These are phyloP conservation scores for Hedya salicella DNA, from an alignment of 2,888 invertebrate genomes.

Conservation along the genomic window DNA sequence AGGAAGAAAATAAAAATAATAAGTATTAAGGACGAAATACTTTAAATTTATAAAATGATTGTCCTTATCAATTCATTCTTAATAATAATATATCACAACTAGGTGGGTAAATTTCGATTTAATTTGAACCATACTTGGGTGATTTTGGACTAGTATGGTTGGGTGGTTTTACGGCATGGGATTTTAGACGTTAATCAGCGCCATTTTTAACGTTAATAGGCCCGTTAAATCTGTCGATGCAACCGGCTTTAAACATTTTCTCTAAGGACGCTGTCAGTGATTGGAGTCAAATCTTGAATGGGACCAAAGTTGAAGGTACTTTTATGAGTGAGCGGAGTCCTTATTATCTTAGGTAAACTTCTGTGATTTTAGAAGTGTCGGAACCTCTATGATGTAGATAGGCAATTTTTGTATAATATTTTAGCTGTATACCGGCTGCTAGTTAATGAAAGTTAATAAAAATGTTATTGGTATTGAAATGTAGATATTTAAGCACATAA, in stretches of 20 bases:
- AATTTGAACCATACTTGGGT: no score
- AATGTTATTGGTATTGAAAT: conserved; percentile 4
- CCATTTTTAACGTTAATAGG: no score
- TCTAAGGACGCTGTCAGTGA: background rate
- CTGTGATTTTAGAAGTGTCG: conserved; percentile 33
- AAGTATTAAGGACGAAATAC: no score
- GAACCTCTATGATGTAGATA: conserved; percentile 14
- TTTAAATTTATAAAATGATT: no score
- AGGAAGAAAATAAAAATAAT: no score
- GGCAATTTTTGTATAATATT: conserved; percentile 23
- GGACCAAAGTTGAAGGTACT: conserved; percentile 26
- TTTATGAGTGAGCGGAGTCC: conserved; percentile 1
- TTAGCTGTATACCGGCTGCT: conserved; percentile 3
- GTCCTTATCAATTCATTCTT: no score
- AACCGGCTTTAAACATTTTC: background rate
- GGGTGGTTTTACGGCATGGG: no score
- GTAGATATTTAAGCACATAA: conserved; percentile 7
- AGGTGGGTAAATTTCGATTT: no score
- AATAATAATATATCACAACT: no score
- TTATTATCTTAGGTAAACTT: conserved; percentile 20
- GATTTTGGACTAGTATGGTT: no score
- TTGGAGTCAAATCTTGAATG: conserved; percentile 1
- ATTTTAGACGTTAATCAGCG: no score
- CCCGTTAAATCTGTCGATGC: no score
- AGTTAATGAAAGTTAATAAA: conserved; percentile 10